These are phyloP conservation scores for Channallabes apus DNA, from an alignment of 2,797 vertebrate genomes.

Conservation along the genomic window DNA sequence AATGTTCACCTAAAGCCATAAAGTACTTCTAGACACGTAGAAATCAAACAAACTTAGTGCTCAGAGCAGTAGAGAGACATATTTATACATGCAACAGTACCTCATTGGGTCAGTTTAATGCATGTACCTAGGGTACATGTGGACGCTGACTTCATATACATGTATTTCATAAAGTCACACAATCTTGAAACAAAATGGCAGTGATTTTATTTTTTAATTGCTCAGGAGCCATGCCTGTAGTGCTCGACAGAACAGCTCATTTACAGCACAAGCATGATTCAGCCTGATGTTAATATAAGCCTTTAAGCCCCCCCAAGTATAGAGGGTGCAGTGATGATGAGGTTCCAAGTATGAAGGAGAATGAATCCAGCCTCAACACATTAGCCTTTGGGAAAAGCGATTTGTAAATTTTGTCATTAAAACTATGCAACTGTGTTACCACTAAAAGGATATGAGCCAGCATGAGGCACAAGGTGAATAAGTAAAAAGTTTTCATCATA, in stretches of 20 bases:
- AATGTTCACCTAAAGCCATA: slow-evolving; percentile 78
- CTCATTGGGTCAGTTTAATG: slow-evolving; percentile 18
- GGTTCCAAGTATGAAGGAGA: background rate
- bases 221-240: slow-evolving; percentile 64
- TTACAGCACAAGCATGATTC: slow-evolving; percentile 48
- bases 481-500: slow-evolving; percentile 14
- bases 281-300: slow-evolving; percentile 48
- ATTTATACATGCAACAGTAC: slow-evolving; percentile 27
- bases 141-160: background rate
- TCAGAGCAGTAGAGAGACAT: background rate
- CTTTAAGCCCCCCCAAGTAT: slow-evolving; percentile 22
- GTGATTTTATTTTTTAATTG: slow-evolving; percentile 37
- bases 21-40: background rate
- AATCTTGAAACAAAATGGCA: slow-evolving; percentile 10
- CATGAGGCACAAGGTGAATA: slow-evolving; percentile 14
- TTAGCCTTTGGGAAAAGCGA: background rate
- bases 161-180: slow-evolving; percentile 1
- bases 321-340: slow-evolving; percentile 2
- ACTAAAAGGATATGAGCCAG: slow-evolving; percentile 22
- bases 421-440: slow-evolving; percentile 46
- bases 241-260: slow-evolving; percentile 37
- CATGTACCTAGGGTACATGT: slow-evolving; percentile 5
- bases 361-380: slow-evolving; percentile 12
- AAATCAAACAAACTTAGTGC: background rate
- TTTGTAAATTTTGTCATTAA: slow-evolving; percentile 39